These are phyloP conservation scores for Sparidentex hasta DNA, from an alignment of 2,797 vertebrate genomes.

Conservation along the genomic window DNA sequence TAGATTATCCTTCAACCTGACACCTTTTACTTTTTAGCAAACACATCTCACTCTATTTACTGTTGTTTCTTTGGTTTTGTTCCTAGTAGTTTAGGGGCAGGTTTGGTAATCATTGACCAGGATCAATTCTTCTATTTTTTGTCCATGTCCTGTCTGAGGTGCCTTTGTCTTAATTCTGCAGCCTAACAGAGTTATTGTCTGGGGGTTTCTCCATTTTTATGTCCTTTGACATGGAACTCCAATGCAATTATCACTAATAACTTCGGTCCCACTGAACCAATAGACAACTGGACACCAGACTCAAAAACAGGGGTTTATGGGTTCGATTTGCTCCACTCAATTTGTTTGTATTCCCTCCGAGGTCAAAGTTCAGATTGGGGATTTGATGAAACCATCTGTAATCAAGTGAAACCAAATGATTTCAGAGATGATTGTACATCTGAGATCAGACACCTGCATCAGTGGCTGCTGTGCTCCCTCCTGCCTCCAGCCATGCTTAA, in stretches of 20 bases:
- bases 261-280: slow-evolving; percentile 15
- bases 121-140: no score
- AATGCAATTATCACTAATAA: slow-evolving; percentile 43
- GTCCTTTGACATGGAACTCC: slow-evolving; percentile 40
- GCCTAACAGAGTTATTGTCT: no score
- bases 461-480: slow-evolving; percentile 19
- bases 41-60: no score
- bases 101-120: no score
- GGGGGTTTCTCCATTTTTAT: no score
- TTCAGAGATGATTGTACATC: slow-evolving; percentile 38
- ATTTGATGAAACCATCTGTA: slow-evolving; percentile 69
- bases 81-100: no score
- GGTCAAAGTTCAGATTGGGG: slow-evolving; percentile 68
- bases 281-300: slow-evolving; percentile 49
- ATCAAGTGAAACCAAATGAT: slow-evolving; percentile 64
- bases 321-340: slow-evolving; percentile 57
- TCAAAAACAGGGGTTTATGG: slow-evolving; percentile 33
- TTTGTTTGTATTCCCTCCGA: slow-evolving; percentile 63
- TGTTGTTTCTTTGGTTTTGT: no score
- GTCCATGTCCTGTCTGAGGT: no score
- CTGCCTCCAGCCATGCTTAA: slow-evolving; percentile 44
- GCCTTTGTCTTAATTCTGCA: no score
- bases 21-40: no score
- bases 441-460: slow-evolving; percentile 45
- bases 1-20: no score